Evolutionary conservation across 2,113 vertebrate genomes (phyloP), one percentile per base, ranked within the genome.

Genomic region (Rana temporaria): DNA sequence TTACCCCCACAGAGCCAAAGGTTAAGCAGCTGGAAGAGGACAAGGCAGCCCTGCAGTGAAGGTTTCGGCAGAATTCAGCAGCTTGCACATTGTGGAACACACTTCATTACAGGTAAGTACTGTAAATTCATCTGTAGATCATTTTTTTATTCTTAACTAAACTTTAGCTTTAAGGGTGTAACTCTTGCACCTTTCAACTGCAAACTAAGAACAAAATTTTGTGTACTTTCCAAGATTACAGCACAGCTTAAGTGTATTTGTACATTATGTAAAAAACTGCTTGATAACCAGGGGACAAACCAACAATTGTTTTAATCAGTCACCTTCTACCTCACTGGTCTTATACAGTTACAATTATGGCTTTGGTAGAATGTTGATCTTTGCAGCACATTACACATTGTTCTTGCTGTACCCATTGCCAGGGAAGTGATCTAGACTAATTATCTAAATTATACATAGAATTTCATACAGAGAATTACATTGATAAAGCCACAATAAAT

Each of bases 351-450:
- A 70, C 24, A 17, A 30, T 53, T 70, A 4, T 2, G 26, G 8
- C 52, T 56, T 71, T 71, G 52, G 53, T 52, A 17, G 52, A 26
- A 24, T 26, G 69, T 22, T 57, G 76, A 78, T 48, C 76, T 78
- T 78, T 65, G 9, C 64, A 34, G 19, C 52, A 30, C 22, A 16
- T 34, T 79, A 79, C 26, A 68, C 19, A 79, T 38, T 57, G 42
- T 79, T 68, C 77, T 57, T 22, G 32, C 19, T 38, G 32, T 9
- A 67, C 24, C n/a, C 19, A 66, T 48, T 34, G 22, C 34, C 18
- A 34, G 4, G 38, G n/a, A 12, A 24, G 75, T 77, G 76, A 67
- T 67, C 2, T 19, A 19, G 26, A 18, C 19, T n/a, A 20, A 38
- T 14, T 55, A 52, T 11, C 19, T n/a, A 20, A 20, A 14, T 55